phyloP scores from a whole-genome alignment of 2,113 vertebrate genomes.

The Neolamprologus modestus region DNA sequence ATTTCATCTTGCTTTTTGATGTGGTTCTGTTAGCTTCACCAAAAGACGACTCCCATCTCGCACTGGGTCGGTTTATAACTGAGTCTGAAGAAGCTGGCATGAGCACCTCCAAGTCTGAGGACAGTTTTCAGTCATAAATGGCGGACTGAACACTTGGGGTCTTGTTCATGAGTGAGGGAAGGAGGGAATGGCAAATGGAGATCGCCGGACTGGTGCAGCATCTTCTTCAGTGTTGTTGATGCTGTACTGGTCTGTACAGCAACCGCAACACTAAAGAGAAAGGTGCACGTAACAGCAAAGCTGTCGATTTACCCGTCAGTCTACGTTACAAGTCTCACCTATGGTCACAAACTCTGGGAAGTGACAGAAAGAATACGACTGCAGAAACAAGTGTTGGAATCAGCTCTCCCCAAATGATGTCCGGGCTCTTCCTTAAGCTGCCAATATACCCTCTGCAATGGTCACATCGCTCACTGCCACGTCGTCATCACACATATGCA shows the following conservation, averaged over 20 bases:
- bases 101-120: background rate
- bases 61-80: background rate
- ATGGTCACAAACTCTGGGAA: background rate
- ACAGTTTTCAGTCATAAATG: background rate
- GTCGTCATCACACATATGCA: background rate
- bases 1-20: background rate
- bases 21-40: background rate
- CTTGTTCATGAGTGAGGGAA: background rate
- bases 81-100: background rate
- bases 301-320: background rate
- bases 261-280: background rate
- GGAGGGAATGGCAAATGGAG: background rate
- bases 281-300: background rate
- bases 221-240: background rate
- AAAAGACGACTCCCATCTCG: background rate
- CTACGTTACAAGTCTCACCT: background rate
- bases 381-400: background rate
- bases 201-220: background rate
- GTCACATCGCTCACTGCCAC: background rate
- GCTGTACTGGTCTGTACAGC: background rate
- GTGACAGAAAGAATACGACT: background rate
- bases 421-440: background rate
- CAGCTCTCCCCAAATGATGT: background rate
- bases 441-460: background rate
- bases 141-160: background rate